Percentiles rank a stretch among this genome's conserved stretches.
Conservation (phyloP, 2,797 vertebrate genomes). For the Zalophus californianus region DNA sequence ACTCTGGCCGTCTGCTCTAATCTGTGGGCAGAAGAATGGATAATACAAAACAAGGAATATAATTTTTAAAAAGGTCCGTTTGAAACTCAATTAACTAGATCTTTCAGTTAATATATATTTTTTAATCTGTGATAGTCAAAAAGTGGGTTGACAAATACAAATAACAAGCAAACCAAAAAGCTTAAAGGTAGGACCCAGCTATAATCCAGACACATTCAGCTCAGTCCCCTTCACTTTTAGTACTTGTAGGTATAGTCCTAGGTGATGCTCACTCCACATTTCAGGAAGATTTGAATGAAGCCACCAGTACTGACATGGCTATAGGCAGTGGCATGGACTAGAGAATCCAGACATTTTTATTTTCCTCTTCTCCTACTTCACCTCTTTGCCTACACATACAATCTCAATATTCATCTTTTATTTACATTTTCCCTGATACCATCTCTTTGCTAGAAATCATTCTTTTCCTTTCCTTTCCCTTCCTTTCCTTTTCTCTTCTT, state of each 20-base stretch:
- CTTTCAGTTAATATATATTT: background rate
- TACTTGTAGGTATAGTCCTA: background rate
- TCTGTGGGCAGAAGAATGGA: background rate
- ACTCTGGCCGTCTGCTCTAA: background rate
- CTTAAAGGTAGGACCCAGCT: background rate
- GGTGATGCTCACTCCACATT: background rate
- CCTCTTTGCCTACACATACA: background rate
- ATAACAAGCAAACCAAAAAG: background rate
- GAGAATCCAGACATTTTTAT: background rate
- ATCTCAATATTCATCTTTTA: background rate
- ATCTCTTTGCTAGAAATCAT: background rate
- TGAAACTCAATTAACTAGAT: slow-evolving; percentile 9
- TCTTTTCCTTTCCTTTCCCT: background rate
- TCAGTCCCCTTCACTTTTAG: background rate
- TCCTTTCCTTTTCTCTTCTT: too few species aligned
- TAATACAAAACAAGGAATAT: background rate
- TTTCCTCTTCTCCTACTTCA: background rate
- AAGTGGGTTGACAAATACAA: background rate
- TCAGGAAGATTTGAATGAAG: background rate
- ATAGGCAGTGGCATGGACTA: background rate
- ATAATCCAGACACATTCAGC: background rate
- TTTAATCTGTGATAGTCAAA: background rate
- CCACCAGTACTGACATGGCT: too few species aligned
- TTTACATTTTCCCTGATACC: background rate
- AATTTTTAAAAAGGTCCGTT: background rate